These are phyloP conservation scores for Oppia nitens DNA, from an alignment of 1,140 invertebrate species.

Conservation along the genomic window DNA sequence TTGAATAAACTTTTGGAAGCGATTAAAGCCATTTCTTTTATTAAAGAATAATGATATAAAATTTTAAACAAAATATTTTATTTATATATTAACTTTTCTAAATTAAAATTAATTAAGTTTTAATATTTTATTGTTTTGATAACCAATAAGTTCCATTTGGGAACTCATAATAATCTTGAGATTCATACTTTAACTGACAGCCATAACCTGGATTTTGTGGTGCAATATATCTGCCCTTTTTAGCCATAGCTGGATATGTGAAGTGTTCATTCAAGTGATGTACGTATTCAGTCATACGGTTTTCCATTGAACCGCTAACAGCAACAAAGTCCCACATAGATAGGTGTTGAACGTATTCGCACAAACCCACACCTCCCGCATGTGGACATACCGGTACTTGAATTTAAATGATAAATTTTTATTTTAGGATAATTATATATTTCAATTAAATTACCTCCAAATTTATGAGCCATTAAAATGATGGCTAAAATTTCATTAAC, in stretches of 20 bases:
- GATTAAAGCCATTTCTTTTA: slow-evolving; percentile 13
- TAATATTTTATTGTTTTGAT: background rate
- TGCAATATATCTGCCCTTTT: slow-evolving; percentile 48
- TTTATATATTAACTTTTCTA: background rate
- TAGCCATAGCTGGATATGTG: slow-evolving; percentile 46
- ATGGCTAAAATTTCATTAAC: slow-evolving; percentile 73
- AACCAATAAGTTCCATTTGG: slow-evolving; percentile 56
- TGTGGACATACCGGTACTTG: slow-evolving; percentile 86
- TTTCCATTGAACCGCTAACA: slow-evolving; percentile 47
- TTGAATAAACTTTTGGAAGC: slow-evolving; percentile 17
- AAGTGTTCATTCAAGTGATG: slow-evolving; percentile 81
- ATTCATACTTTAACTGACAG: slow-evolving; percentile 43
- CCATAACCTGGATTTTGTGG: slow-evolving; percentile 36
- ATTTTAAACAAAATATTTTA: background rate
- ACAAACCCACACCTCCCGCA: slow-evolving; percentile 76
- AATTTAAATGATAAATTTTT: slow-evolving; percentile 22
- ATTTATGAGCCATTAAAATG: slow-evolving; percentile 63
- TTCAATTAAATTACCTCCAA: slow-evolving; percentile 31
- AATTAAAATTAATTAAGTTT: background rate
- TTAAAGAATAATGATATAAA: background rate
- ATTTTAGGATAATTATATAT: background rate
- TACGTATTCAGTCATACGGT: slow-evolving; percentile 63
- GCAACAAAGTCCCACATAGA: slow-evolving; percentile 71
- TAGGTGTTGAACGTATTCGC: slow-evolving; percentile 81
- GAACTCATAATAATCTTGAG: slow-evolving; percentile 48